Evolutionary conservation across 1,140 invertebrate genomes (phyloP).

Genomic region (Delia radicum): DNA sequence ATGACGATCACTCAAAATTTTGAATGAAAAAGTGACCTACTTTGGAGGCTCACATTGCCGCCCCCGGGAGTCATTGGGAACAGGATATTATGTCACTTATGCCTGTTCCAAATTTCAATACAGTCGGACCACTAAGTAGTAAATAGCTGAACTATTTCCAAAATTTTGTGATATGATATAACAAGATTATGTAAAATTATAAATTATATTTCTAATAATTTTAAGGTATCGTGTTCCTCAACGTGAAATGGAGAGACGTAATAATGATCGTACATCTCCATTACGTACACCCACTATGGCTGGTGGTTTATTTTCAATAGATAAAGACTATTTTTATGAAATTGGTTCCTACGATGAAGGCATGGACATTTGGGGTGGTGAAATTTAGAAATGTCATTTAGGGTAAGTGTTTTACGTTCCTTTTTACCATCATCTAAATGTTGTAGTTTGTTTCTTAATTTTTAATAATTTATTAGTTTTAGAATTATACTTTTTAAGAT

Average conservation of each 20-base stretch:
- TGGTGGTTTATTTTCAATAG: conserved; percentile 96
- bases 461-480: conserved; percentile 1
- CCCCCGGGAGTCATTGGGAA: too few relatives aligned
- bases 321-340: conserved; percentile 95
- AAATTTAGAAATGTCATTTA: conserved; percentile 98
- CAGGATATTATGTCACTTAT: too few relatives aligned
- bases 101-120: too few relatives aligned
- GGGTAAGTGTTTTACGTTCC: conserved; percentile 67
- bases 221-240: conserved; percentile 92
- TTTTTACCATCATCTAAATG: conserved; percentile 7
- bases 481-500: not conserved
- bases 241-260: conserved; percentile 87
- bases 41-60: too few relatives aligned
- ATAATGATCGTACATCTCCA: conserved; percentile 86
- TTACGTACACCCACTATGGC: conserved; percentile 97
- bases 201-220: conserved; percentile 15
- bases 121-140: too few relatives aligned
- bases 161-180: not conserved
- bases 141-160: too few relatives aligned
- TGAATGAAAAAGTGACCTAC: too few relatives aligned
- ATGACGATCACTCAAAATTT: not conserved
- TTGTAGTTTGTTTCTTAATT: not conserved
- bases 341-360: conserved; percentile 97
- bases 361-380: conserved; percentile 99
- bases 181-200: not conserved